A percentile compares a stretch with the other conserved stretches of the same genome.
phyloP scores from a whole-genome alignment of 1,140 invertebrate species.

The Druon quercuslanigerum region DNA sequence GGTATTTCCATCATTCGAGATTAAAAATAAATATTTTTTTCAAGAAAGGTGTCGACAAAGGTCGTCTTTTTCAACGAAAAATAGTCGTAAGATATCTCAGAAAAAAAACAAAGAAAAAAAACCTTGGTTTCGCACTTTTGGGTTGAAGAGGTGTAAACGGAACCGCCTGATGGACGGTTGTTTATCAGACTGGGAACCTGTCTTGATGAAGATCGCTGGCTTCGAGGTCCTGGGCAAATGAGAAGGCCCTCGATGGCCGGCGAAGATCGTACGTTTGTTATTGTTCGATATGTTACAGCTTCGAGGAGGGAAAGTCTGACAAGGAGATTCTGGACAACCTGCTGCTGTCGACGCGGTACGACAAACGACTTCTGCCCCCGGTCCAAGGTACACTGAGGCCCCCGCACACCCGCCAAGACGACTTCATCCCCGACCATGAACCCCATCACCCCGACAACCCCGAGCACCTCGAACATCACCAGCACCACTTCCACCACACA shows the following conservation, averaged over 20 bases:
- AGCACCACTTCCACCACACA: conserved; percentile 68
- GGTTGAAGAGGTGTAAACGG: too few species aligned
- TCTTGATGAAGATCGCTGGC: not conserved
- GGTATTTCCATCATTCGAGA: too few species aligned
- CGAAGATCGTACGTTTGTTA: conserved; percentile 38
- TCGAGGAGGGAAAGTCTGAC: conserved; percentile 91
- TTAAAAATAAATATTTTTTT: too few species aligned
- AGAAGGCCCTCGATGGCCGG: conserved; percentile 32
- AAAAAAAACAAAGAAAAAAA: too few species aligned
- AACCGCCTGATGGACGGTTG: too few species aligned
- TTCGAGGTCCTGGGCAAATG: conserved; percentile 9
- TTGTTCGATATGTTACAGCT: conserved; percentile 78
- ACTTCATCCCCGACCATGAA: conserved; percentile 68
- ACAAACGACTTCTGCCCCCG: conserved; percentile 90
- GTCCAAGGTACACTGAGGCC: conserved; percentile 84
- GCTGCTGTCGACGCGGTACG: conserved; percentile 86
- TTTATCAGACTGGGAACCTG: not conserved
- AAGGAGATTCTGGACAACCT: conserved; percentile 92
- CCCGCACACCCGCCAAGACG: conserved; percentile 71
- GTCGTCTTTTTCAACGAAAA: too few species aligned
- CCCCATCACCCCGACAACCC: conserved; percentile 69
- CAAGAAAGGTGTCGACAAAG: too few species aligned
- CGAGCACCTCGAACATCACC: conserved; percentile 71
- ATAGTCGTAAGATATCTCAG: too few species aligned
- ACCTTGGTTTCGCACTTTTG: too few species aligned